Evolutionary conservation across 2,888 invertebrate genomes (phyloP), one percentile per base, ranked within the genome.

Genomic region (Congeria kusceri): DNA sequence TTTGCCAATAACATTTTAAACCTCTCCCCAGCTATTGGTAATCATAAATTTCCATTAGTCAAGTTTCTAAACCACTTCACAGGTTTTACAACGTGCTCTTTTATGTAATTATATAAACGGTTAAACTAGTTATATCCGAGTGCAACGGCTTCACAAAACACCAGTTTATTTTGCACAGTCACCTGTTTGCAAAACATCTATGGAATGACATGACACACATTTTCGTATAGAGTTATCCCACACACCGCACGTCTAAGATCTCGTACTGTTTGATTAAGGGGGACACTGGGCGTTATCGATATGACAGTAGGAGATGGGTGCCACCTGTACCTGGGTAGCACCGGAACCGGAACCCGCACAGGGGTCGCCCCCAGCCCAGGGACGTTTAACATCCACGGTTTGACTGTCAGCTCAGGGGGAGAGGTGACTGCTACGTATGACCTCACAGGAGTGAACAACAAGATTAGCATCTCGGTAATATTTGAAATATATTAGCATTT

Each of bases 321-420:
- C 70, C 73, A 72, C 11, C 64, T 90, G 25, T 77, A 78, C 47
- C 81, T 90, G 1, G 85, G 87, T 2, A 63, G 65, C 3, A 61
- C 80, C 23, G 89, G 88, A 9, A 80, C 81, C 15, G 86, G 83
- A 0, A 64, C 69, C 15, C 68, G 82, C 0, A 59, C 77, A 1
- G 72, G 78, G 3, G 62, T 71, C 27, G 64, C 46, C 0, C 67
- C 82, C 18, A 53, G 58, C 2, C 27, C 53, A 0, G 89, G 89
- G 2, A 39, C 63, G 15, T 87, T 83, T 58, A 70, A 72, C 47
- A 86, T 90, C 32, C 69, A 81, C 18, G 69, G 61, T 13, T 71
- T 90, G 15, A 87, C 84, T 9, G 87, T 90, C 15, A 80, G 82
- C 9, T 83, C 83, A 13, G 88, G 86, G 1, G 90, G 89, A 18